These are phyloP conservation scores for Glaucomys volans DNA, from an alignment of 2,113 vertebrate genomes.

Conservation along the genomic window DNA sequence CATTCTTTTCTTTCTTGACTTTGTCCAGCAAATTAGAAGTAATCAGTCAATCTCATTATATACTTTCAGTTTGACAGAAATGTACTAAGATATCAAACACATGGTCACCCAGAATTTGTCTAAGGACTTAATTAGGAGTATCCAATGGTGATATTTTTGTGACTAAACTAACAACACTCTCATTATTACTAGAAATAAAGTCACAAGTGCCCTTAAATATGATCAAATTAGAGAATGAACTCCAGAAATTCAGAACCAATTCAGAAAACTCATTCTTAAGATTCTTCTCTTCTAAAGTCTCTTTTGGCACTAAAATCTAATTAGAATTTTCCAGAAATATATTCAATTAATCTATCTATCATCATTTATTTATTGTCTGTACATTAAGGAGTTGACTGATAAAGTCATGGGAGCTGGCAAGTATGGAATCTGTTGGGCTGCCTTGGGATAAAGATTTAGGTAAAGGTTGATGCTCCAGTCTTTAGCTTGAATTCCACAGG, in stretches of 20 bases:
- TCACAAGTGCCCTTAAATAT: neutral
- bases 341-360: neutral
- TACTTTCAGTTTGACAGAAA: neutral
- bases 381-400: neutral
- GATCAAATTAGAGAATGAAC: neutral
- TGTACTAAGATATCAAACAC: neutral
- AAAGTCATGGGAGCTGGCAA: neutral
- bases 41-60: neutral
- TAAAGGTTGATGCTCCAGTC: neutral
- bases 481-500: neutral
- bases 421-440: neutral
- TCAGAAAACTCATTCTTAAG: neutral
- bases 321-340: neutral
- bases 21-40: neutral
- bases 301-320: neutral
- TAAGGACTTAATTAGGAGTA: neutral
- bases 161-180: neutral
- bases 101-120: neutral
- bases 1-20: neutral
- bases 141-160: neutral
- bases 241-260: neutral
- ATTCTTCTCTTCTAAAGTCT: neutral
- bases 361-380: neutral
- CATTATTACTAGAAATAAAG: neutral
- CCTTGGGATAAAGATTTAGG: neutral